phyloP scores from a whole-genome alignment of 2,888 invertebrate genomes.

The Eumerus sabulonum region DNA sequence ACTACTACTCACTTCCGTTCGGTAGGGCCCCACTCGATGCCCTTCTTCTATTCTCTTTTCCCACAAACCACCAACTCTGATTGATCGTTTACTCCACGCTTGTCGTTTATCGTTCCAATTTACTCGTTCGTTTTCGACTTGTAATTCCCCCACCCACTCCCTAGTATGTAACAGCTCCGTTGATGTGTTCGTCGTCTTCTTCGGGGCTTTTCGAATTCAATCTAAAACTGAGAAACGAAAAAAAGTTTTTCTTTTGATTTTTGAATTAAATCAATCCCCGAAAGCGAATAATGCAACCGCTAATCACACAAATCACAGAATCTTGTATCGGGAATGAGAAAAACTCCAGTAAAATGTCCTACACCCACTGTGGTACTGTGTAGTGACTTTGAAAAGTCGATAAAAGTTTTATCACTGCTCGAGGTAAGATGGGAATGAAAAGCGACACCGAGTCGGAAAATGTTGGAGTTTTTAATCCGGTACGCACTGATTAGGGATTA shows the following conservation, averaged over 20 bases:
- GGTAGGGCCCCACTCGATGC: constrained; percentile 40
- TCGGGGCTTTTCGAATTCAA: constrained; percentile 41
- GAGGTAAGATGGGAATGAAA: constrained; percentile 42
- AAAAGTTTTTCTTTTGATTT: too few species aligned
- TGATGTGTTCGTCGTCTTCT: constrained; percentile 20
- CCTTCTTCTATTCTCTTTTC: too few species aligned
- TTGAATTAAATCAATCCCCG: constrained; percentile 36
- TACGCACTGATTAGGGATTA: constrained; percentile 24
- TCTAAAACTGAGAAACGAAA: constrained; percentile 57
- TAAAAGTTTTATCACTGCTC: constrained; percentile 67
- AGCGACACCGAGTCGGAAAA: constrained; percentile 29
- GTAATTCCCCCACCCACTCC: constrained; percentile 20
- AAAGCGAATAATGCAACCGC: constrained; percentile 28
- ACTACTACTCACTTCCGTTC: constrained; percentile 22
- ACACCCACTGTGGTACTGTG: constrained; percentile 35
- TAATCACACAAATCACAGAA: constrained; percentile 24
- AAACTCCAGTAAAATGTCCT: constrained; percentile 50
- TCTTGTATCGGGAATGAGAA: constrained; percentile 34
- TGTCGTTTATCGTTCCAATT: constrained; percentile 26
- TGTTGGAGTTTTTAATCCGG: neutral
- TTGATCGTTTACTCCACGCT: too few species aligned
- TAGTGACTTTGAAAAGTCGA: constrained; percentile 70
- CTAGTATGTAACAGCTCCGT: constrained; percentile 2
- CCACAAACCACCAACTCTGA: too few species aligned
- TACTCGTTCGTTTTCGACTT: constrained; percentile 14